phyloP scores from a whole-genome alignment of 2,888 invertebrate species.

The Chorisops tibialis region DNA sequence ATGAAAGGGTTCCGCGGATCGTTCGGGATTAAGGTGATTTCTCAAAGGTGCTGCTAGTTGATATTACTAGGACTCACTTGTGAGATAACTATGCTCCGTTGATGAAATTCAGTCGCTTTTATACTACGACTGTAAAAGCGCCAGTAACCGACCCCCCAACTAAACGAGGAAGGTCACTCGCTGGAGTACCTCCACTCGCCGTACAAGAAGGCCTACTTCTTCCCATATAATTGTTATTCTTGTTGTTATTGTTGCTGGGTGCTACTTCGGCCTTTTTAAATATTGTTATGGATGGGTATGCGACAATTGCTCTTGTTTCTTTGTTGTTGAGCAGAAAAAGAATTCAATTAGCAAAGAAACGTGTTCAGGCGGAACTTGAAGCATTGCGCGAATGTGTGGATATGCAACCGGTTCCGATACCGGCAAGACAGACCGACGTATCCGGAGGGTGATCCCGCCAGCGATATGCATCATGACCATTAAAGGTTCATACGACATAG shows the following conservation, averaged over 20 bases:
- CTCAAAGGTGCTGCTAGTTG: constrained; percentile 41
- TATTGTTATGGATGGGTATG: background rate
- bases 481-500: background rate
- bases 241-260: background rate
- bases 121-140: constrained; percentile 20
- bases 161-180: constrained; percentile 15
- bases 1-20: background rate
- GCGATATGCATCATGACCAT: constrained; percentile 8
- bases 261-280: background rate
- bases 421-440: background rate
- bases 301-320: background rate
- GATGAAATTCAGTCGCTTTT: constrained; percentile 19
- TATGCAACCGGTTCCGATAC: constrained; percentile 5
- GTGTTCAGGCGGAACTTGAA: constrained; percentile 16
- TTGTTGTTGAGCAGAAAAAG: background rate
- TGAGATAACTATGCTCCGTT: constrained; percentile 34
- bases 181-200: constrained; percentile 11
- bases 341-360: constrained; percentile 7
- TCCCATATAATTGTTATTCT: background rate
- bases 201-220: constrained; percentile 15
- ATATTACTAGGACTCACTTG: constrained; percentile 43
- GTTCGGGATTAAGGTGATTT: constrained; percentile 6
- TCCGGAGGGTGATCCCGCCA: constrained; percentile 9
- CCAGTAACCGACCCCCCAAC: constrained; percentile 4
- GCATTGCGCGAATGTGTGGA: background rate